Conservation (phyloP, 30 jellyfish, hydroid and myxozoan genomes). For the Aurelia sp. region DNA sequence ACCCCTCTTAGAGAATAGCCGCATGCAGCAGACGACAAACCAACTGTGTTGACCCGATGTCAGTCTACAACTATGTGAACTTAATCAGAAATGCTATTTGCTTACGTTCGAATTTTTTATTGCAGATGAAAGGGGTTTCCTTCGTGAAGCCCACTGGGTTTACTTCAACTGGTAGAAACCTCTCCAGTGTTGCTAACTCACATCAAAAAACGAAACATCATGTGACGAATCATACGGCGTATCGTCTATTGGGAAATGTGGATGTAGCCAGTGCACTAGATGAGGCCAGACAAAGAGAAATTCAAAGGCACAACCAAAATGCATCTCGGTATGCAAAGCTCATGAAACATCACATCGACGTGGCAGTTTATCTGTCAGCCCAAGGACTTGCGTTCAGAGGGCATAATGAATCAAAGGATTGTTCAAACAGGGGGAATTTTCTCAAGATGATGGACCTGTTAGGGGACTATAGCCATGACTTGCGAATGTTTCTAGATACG, state of each 20-base stretch:
- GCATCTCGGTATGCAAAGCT: constrained; percentile 37
- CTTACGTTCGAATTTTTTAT: background rate
- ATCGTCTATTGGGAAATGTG: constrained; percentile 27
- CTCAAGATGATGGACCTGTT: background rate
- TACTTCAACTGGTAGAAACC: constrained; percentile 38
- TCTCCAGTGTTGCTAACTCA: constrained; percentile 6
- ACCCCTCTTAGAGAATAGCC: no score
- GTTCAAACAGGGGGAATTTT: constrained; percentile 13
- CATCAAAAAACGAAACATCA: constrained; percentile 38
- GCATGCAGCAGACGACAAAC: no score
- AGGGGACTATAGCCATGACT: constrained; percentile 9
- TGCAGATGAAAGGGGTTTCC: constrained; percentile 35
- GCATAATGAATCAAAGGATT: constrained; percentile 1
- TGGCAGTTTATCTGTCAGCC: background rate
- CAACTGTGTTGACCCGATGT: no score
- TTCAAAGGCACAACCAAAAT: constrained; percentile 22
- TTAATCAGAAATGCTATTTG: background rate
- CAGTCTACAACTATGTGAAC: no score
- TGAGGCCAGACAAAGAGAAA: constrained; percentile 54
- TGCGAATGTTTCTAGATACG: background rate
- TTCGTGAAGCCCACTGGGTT: constrained; percentile 31
- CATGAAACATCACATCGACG: constrained; percentile 50
- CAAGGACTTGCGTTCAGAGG: constrained; percentile 18
- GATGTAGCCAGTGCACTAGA: constrained; percentile 66
- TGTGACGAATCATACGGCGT: constrained; percentile 40